Evolutionary conservation across 2,888 invertebrate genomes (phyloP), one percentile per base, ranked within the genome.

Genomic region (Clitarchus hookeri): DNA sequence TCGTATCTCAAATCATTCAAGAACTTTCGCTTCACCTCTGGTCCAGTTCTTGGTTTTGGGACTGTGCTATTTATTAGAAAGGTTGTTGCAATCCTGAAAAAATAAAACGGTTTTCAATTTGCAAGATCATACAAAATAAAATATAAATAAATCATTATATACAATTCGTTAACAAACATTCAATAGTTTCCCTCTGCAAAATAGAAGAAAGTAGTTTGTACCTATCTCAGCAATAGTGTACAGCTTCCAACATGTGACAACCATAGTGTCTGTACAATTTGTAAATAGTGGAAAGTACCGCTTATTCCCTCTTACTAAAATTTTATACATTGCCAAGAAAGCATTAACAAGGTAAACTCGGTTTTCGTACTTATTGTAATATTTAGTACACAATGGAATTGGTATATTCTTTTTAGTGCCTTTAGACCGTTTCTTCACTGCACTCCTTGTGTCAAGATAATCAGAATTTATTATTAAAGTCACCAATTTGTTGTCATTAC

Each of bases 401-500:
- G 25, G 84, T 65, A 84, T 65, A 84, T 13, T 54, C 6, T 16
- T 54, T 84, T 13, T 36, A 36, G 54, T 26, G 53, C 8, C 36
- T 65, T 16, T 53, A 27, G 54, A 54, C n/a, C 27, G 8, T 48
- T 8, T 84, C 84, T 65, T 11, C 11, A 54, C 65, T 16, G 26
- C 9, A 48, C 36, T 48, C 13, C 54, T 26, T 27, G 54, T 27
- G 36, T 84, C 65, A 13, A 84, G 26, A 6, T 0, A 84, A 27
- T 84, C 84, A 84, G 23, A 84, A 36, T 84, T 65, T 6, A 65
- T 54, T 6, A 84, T 65, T 54, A 25, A 9, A 0, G 84, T 65
- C 13, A 84, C 84, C 0, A 84, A 3, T 54, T 53, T 84, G 53
- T n/a, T 84, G 6, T 84, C 84, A 12, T 84, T 84, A 48, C 84